Percentiles rank a stretch among this genome's conserved stretches.
phyloP scores from a whole-genome alignment of 1,140 invertebrate genomes.

The Samia ricini region DNA sequence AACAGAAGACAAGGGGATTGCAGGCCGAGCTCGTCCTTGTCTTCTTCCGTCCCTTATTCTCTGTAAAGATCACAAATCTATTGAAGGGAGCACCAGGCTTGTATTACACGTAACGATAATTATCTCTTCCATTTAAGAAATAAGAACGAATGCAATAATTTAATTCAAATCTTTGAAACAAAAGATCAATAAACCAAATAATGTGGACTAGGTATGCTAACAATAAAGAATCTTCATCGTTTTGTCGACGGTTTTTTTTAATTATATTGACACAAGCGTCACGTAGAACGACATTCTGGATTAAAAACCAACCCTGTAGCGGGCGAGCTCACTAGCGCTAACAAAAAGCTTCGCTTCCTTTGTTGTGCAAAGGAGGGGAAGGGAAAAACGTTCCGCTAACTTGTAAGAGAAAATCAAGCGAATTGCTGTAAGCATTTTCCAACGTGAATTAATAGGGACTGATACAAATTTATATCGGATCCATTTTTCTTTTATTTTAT shows the following conservation, averaged over 20 bases:
- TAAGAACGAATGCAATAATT: background rate
- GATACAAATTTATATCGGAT: constrained; percentile 23
- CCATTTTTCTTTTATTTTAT: constrained; percentile 6
- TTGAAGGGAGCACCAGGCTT: too few species aligned
- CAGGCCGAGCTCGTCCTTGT: too few species aligned
- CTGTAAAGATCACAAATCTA: too few species aligned
- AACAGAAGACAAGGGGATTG: too few species aligned
- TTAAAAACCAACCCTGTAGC: constrained; percentile 33
- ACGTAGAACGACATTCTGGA: constrained; percentile 42
- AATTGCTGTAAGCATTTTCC: constrained; percentile 36
- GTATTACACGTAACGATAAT: too few species aligned
- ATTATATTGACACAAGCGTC: constrained; percentile 54
- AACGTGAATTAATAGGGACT: constrained; percentile 35
- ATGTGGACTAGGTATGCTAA: background rate
- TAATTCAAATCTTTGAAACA: background rate
- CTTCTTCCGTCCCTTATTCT: too few species aligned
- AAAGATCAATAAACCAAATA: background rate
- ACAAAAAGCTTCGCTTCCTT: constrained; percentile 34
- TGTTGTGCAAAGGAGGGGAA: constrained; percentile 40
- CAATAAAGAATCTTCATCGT: background rate
- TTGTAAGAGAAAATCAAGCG: constrained; percentile 45
- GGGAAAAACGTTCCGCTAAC: constrained; percentile 33
- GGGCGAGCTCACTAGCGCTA: constrained; percentile 29
- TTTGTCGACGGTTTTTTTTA: constrained; percentile 15
- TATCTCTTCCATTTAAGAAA: too few species aligned